A percentile compares a stretch with the other conserved stretches of the same genome.
Evolutionary conservation across 2,888 invertebrate genomes (phyloP).

Genomic region (Zaprionus bogoriensis): DNA sequence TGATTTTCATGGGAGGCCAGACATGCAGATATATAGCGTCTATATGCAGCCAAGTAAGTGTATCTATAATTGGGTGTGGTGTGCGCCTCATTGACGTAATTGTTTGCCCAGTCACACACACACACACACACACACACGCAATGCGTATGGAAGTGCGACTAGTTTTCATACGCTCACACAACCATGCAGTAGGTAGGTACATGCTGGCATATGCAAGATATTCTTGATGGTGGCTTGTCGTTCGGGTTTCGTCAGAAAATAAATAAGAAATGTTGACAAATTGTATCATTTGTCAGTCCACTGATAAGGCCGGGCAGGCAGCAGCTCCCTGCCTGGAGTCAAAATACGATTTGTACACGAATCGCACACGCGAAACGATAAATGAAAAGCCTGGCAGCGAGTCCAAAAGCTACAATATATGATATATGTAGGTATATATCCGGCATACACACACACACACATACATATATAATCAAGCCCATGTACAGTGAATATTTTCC

Average conservation of each 20-base stretch:
- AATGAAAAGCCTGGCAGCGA: constrained; percentile 1
- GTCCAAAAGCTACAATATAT: constrained; percentile 11
- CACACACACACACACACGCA: constrained; percentile 1
- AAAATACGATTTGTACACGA: constrained; percentile 30
- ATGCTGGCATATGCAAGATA: constrained; percentile 7
- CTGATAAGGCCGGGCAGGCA: constrained; percentile 35
- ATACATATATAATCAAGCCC: not conserved
- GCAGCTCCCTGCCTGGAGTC: constrained; percentile 10
- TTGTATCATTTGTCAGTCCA: constrained; percentile 57
- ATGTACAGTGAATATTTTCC: constrained; percentile 2
- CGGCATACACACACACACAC: constrained; percentile 2
- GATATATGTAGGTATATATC: constrained; percentile 1
- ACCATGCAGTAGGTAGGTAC: not conserved
- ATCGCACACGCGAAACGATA: constrained; percentile 18
- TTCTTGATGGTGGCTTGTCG: constrained; percentile 17
- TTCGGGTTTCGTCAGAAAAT: constrained; percentile 35
- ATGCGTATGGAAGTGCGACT: constrained; percentile 40
- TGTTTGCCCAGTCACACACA: constrained; percentile 50
- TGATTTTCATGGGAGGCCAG: constrained; percentile 37
- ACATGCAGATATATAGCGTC: not conserved
- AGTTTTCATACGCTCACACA: constrained; percentile 5
- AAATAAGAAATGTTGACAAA: constrained; percentile 47
- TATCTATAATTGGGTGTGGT: constrained; percentile 48
- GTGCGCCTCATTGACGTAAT: constrained; percentile 59
- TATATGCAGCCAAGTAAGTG: constrained; percentile 30